Conservation (phyloP, 1,140 invertebrate genomes). For the Heliconius nattereri region DNA sequence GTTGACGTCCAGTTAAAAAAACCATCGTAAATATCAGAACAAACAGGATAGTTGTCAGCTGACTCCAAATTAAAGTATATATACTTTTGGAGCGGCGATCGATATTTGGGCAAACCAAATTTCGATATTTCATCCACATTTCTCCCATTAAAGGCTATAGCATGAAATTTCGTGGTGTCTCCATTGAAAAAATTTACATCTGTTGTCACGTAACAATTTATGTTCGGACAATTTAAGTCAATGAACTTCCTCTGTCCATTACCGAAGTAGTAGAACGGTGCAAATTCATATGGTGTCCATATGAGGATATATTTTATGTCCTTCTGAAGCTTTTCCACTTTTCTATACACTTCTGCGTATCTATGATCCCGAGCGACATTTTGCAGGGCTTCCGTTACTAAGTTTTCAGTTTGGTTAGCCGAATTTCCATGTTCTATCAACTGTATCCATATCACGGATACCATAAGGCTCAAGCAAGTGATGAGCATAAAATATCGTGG, state of each 20-base stretch:
- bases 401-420: slow-evolving; percentile 35
- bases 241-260: slow-evolving; percentile 61
- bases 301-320: slow-evolving; percentile 60
- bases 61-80: slow-evolving; percentile 81
- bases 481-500: slow-evolving; percentile 48
- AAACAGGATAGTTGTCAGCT: slow-evolving; percentile 69
- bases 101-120: slow-evolving; percentile 57
- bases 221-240: slow-evolving; percentile 58
- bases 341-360: slow-evolving; percentile 59
- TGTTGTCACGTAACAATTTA: slow-evolving; percentile 66
- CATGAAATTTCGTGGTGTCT: slow-evolving; percentile 70
- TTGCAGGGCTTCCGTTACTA: slow-evolving; percentile 56
- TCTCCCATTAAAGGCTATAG: slow-evolving; percentile 74
- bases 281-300: slow-evolving; percentile 55
- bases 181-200: slow-evolving; percentile 58
- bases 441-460: slow-evolving; percentile 55
- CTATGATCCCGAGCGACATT: slow-evolving; percentile 57
- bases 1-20: slow-evolving; percentile 85
- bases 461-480: slow-evolving; percentile 49
- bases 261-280: slow-evolving; percentile 56
- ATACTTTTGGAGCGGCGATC: slow-evolving; percentile 74
- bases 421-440: slow-evolving; percentile 40
- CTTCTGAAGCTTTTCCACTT: slow-evolving; percentile 48
- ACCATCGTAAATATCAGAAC: slow-evolving; percentile 52
- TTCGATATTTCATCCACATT: slow-evolving; percentile 42